Evolutionary conservation across 92 coral and sea anemone species (phyloP), one percentile per base, ranked within the genome.

Genomic region (Paramuricea clavata): DNA sequence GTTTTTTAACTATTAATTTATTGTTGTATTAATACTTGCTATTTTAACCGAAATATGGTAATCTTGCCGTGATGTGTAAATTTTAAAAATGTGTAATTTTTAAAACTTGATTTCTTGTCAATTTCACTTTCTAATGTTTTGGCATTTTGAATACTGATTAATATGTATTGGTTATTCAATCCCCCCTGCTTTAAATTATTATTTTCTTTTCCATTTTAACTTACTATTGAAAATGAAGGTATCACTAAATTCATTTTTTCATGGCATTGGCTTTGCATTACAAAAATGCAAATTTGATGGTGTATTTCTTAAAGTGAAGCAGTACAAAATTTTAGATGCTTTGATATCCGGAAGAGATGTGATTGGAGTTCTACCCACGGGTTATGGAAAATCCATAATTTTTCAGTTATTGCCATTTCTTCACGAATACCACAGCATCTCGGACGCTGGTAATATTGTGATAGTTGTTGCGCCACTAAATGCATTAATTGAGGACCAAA

Each of bases 301-400:
- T 44, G 61, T 89, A n/a, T 89, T 74, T 70, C 78, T 89, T 2
- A 78, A 85, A 70, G 89, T 86, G 22, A 84, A 85, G 54, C 92
- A 85, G 72, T 73, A 83, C 9, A 76, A 76, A 79, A 25, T 78
- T 69, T 30, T 84, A 79, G 92, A 89, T 25, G 56, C 89, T 26
- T 22, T 90, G 23, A 81, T 69, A 34, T 80, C 42, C 17, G 83
- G 78, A 64, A 81, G 70, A 60, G 84, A 90, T 50, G 70, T 82
- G 2, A 83, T 76, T 74, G 92, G 85, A 2, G 77, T 89, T 49
- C 92, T 89, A 52, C 92, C 92, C 21, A 84, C 89, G 1, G 92
- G 89, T 50, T 84, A 84, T 49, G 89, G 92, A 3, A 89, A 89
- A 71, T 89, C 92, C 0, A 49, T 80, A 23, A 81, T 90, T 6